These are phyloP conservation scores for Ranitomeya variabilis DNA, from an alignment of 2,113 vertebrate species.

Conservation along the genomic window DNA sequence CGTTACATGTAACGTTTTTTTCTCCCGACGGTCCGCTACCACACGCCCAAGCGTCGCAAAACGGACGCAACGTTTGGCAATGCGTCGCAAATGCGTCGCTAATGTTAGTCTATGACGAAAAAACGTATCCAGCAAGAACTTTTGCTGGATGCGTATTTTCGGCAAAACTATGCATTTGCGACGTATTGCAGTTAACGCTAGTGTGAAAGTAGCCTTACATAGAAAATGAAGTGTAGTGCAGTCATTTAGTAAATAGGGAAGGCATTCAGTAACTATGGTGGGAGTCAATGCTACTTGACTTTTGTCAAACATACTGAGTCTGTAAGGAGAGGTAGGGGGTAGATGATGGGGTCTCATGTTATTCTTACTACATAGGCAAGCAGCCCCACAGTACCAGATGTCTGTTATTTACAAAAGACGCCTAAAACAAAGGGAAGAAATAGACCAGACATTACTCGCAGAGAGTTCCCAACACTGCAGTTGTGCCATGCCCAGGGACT, in stretches of 20 bases:
- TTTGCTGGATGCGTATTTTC: no score
- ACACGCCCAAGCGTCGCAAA: no score
- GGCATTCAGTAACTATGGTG: background rate
- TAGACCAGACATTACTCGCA: background rate
- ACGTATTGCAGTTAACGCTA: no score
- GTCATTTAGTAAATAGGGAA: background rate
- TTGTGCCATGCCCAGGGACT: constrained; percentile 24
- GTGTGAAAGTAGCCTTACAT: no score
- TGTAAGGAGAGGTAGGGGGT: constrained; percentile 26
- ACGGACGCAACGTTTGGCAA: no score
- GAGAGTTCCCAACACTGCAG: constrained; percentile 31
- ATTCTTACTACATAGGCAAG: constrained; percentile 35
- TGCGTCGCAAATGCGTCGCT: no score
- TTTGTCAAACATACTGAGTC: background rate
- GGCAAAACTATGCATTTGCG: no score
- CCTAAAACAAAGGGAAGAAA: constrained; percentile 34
- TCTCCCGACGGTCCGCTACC: no score
- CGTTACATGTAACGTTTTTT: no score
- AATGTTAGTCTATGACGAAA: no score
- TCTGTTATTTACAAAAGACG: constrained; percentile 46
- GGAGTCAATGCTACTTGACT: constrained; percentile 4
- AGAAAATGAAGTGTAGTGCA: background rate
- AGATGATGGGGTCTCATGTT: constrained; percentile 23
- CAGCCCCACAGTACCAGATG: constrained; percentile 45
- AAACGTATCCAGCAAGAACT: no score